A percentile compares a stretch with the other conserved stretches of the same genome.
Evolutionary conservation across 1,140 invertebrate genomes (phyloP).

Genomic region (Neotoxoptera formosana): DNA sequence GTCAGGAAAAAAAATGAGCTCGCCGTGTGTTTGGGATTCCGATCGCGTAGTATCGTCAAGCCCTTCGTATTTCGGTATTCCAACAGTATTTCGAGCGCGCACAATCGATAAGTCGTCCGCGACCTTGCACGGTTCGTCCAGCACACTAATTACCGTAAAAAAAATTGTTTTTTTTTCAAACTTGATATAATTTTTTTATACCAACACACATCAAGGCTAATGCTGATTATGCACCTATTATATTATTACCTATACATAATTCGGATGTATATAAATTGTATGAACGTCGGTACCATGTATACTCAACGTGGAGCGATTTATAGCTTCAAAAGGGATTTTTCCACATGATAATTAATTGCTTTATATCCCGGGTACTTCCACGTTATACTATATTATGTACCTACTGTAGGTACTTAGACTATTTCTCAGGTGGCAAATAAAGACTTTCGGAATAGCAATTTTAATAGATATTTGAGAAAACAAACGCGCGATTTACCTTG

Average conservation of each 20-base stretch:
- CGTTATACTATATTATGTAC: neutral
- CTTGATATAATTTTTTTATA: slow-evolving; percentile 18
- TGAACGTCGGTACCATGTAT: neutral
- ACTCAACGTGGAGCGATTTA: neutral
- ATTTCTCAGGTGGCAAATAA: neutral
- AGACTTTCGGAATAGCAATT: neutral
- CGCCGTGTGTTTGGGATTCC: neutral
- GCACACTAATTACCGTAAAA: slow-evolving; percentile 27
- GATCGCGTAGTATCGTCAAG: neutral
- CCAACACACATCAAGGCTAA: slow-evolving; percentile 11
- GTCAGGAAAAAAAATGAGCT: neutral
- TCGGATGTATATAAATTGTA: neutral
- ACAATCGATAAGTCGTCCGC: slow-evolving; percentile 50
- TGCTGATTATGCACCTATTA: neutral
- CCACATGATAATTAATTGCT: neutral
- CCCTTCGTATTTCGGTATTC: neutral
- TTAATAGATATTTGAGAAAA: neutral
- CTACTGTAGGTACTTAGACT: neutral
- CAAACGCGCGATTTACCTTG: neutral
- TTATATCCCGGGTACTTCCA: neutral
- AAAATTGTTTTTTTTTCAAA: neutral
- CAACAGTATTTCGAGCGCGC: neutral
- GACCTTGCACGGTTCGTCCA: slow-evolving; percentile 46
- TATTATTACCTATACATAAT: neutral
- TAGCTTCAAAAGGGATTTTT: neutral